Evolutionary conservation across 2,797 vertebrate species (phyloP), one percentile per base, ranked within the genome.

Genomic region (Pogonophryne albipinna): DNA sequence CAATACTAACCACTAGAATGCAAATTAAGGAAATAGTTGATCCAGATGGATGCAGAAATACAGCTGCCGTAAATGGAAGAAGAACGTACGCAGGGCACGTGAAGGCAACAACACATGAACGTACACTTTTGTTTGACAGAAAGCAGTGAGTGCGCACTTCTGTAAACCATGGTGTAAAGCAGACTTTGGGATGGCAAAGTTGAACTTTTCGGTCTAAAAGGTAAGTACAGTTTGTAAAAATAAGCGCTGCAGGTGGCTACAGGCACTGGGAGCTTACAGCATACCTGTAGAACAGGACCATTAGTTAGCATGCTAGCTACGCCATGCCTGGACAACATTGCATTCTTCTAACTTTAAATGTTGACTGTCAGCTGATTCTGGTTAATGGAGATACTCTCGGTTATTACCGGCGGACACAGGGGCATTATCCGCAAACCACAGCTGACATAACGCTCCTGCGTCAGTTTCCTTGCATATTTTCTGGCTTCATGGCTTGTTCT

Each of bases 91-190:
- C 10, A 19, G 27, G 20, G 2, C 0, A 31, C 66, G 0, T 83
- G 67, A 86, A 86, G 4, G 71, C 78, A 69, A 1, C 82, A 71
- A 16, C 20, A 2, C 17, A 19, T 44, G 56, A 44, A 56, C 2
- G 10, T 11, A 12, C 49, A 50, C 46, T 16, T 20, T 4, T 10
- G 13, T 4, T 63, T 41, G 44, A 53, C 70, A 19, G 46, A 15
- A 11, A 1, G 8, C 1, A 11, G 41, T 16, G 10, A 9, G 17
- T 13, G 4, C 20, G 38, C 52, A 38, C 34, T 3, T 44, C 2
- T 45, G 53, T 9, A 38, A 50, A 42, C 0, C 14, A 7, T 3
- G 49, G 3, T 49, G 53, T 9, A 38, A 50, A 42, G 0, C 14
- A 7, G 2, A 10, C 13, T 50, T 1, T 6, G 20, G 10, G 27